These are phyloP conservation scores for Epinephelus coioides DNA, from an alignment of 2,797 vertebrate genomes.

Conservation along the genomic window DNA sequence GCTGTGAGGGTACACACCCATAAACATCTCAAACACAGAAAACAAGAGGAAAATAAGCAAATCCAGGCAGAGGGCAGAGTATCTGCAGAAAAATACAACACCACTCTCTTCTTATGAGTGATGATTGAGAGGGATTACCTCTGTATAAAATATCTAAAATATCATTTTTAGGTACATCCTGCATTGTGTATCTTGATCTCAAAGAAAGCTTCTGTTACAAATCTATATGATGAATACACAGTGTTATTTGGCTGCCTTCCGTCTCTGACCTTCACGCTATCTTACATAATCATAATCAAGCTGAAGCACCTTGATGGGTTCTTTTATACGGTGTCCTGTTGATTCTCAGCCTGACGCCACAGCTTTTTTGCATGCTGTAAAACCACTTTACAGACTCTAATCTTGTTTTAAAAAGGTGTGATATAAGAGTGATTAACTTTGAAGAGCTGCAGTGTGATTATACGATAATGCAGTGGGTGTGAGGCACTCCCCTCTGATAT, in stretches of 20 bases:
- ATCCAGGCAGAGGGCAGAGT: no score
- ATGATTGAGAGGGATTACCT: no score
- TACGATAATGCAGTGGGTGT: constrained; percentile 41
- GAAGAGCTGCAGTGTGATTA: constrained; percentile 56
- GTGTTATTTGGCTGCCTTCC: neutral
- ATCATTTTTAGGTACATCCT: no score
- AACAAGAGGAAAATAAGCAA: no score
- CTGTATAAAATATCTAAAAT: no score
- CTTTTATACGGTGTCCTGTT: constrained; percentile 15
- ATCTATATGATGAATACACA: neutral
- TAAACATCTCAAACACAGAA: no score
- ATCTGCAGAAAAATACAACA: no score
- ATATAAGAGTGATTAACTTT: constrained; percentile 50
- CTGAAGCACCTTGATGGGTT: constrained; percentile 24
- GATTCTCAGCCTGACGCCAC: constrained; percentile 27
- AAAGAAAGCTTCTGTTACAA: neutral
- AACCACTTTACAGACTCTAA: constrained; percentile 18
- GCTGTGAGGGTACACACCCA: no score
- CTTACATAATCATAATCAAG: constrained; percentile 31
- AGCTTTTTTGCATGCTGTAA: constrained; percentile 29
- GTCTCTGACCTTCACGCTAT: constrained; percentile 33
- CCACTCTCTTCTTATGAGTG: no score
- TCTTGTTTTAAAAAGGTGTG: constrained; percentile 41
- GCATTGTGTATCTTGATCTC: neutral
- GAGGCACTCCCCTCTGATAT: constrained; percentile 41